Conservation (phyloP, 2,113 vertebrate genomes). For the Ovis aries region DNA sequence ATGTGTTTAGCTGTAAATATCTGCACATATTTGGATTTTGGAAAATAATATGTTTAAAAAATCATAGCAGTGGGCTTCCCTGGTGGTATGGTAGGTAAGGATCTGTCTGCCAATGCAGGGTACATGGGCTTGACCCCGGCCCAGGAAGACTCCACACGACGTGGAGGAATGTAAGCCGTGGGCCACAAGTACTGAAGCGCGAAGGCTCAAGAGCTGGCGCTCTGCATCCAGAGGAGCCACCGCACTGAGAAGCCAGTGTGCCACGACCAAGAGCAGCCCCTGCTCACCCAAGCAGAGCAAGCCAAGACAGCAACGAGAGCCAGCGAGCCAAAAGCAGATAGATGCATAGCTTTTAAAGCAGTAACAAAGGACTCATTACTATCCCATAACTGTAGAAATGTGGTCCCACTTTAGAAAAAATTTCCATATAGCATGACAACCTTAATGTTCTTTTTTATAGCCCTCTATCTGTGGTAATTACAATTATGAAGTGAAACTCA, state of each 20-base stretch:
- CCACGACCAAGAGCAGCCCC: background rate
- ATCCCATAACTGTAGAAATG: background rate
- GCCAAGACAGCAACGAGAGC: accelerated
- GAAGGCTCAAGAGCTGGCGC: background rate
- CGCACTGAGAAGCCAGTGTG: background rate
- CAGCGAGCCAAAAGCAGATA: background rate
- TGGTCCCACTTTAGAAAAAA: background rate
- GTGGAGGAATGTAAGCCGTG: background rate
- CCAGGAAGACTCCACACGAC: background rate
- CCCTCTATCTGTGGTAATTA: background rate
- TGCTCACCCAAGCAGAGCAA: background rate
- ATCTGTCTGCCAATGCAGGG: background rate
- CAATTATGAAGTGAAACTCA: background rate
- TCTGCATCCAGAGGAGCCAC: background rate
- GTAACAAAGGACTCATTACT: background rate
- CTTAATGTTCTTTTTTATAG: background rate
- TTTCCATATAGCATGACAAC: background rate
- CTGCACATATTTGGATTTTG: background rate
- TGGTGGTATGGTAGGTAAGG: background rate
- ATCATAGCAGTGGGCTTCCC: background rate
- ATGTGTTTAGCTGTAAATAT: background rate
- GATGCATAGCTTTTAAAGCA: background rate
- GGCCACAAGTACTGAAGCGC: background rate
- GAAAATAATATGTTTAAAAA: background rate
- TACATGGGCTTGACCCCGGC: background rate